Evolutionary conservation across 1,140 invertebrate species (phyloP), one percentile per base, ranked within the genome.

Genomic region (Pinna nobilis): DNA sequence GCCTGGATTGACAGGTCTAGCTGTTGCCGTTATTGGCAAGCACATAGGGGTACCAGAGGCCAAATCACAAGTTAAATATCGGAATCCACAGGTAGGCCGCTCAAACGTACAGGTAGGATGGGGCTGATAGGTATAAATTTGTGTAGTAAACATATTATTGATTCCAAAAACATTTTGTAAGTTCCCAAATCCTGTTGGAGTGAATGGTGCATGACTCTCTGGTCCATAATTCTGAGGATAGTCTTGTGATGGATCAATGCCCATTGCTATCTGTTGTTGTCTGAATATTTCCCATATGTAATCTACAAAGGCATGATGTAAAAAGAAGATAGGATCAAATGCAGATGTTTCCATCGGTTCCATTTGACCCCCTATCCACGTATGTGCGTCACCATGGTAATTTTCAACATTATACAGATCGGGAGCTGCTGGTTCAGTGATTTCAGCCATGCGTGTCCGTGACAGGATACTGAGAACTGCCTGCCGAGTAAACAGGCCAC

Each of bases 251-350:
- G 80, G 80, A 28, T 82, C 76, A 33, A 77, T 75, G 25, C 73
- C 73, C 5, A 53, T 41, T 3, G 23, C 33, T n/a, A 84, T 76
- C 61, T 84, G 77, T 15, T 79, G 80, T 9, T 67, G 47, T 39
- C 83, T 47, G 55, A 85, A 86, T 41, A 82, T 57, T 66, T 86
- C 82, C 83, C 83, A 86, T 4, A 86, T 67, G 64, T 84, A 84
- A 73, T 90, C 89, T 20, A 90, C 79, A 77, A 87, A 89, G n/a
- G 80, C 75, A 77, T 90, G 90, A 74, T 89, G 88, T 73, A 90
- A 63, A 70, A 84, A 90, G 79, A 89, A 89, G 23, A 89, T 71
- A 1, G 85, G 85, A 71, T 90, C 90, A 67, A 86, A 89, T 32
- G 88, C 74, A 5, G 87, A 82, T 0, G 86, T 88, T 37, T 81